Evolutionary conservation across 1,140 invertebrate genomes (phyloP), one percentile per base, ranked within the genome.

Genomic region (Leptoteleia sp.): DNA sequence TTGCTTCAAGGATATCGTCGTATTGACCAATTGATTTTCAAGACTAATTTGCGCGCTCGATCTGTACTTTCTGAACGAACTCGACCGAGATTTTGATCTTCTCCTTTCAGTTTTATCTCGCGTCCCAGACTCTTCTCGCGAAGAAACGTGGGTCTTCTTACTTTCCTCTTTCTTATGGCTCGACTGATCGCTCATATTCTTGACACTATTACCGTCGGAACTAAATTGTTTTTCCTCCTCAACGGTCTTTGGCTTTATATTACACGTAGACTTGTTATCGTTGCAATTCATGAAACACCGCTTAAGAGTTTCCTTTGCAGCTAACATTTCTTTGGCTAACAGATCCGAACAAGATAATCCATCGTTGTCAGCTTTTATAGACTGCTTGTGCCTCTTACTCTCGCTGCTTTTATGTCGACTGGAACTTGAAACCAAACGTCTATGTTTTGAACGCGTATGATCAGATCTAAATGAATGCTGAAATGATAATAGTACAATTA

Each of bases 301-400:
- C 35, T 85, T 89, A 5, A 90, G 57, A 3, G 85, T 86, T 33
- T 90, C 89, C 15, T 90, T 90, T 5, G 89, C 88, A 16, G 89
- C 88, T 12, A 89, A 52, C 5, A 90, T 85, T 76, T 90, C 86
- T 48, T 89, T 89, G 15, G 85, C 83, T 38, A 89, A 71, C 9
- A 81, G 76, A 52, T 89, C 88, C 0, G 85, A 85, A 35, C 76
- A 81, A 8, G 82, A 84, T 11, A 65, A n/a, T 7, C 17, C 47
- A 4, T 70, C 57, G 11, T 8, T 31, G 4, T 15, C 7, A 0
- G 25, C 37, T 54, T 67, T 79, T 12, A 16, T 37, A n/a, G 47
- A 72, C 3, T 45, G 47, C 13, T 13, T 54, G 4, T 45, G 40
- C 11, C 42, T 47, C 13, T 31, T 59, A n/a, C n/a, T n/a, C n/a